phyloP scores from a whole-genome alignment of 1,140 invertebrate species.

The Neodiprion fabricii region DNA sequence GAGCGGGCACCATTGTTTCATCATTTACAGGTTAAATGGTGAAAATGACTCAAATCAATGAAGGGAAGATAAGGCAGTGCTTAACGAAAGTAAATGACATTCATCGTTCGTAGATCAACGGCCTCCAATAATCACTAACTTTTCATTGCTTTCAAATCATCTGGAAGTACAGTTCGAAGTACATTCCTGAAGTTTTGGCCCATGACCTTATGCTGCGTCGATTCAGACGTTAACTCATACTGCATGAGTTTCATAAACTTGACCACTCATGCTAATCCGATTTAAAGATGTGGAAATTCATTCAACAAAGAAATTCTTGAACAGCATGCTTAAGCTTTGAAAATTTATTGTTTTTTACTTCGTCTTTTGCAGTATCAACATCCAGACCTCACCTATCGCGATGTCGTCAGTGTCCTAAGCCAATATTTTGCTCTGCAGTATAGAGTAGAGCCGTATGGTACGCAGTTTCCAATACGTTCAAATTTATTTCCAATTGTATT shows the following conservation, averaged over 20 bases:
- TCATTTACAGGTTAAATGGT: constrained; percentile 41
- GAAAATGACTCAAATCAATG: constrained; percentile 54
- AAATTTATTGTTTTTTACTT: neutral
- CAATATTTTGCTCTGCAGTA: constrained; percentile 76
- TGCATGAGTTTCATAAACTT: constrained; percentile 1
- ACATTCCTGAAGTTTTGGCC: neutral
- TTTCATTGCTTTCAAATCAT: constrained; percentile 23
- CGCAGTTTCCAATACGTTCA: constrained; percentile 35
- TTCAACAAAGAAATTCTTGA: neutral
- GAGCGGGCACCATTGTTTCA: neutral
- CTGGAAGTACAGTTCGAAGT: neutral
- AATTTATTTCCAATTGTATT: too few relatives aligned
- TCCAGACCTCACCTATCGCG: constrained; percentile 75
- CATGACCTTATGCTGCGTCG: neutral
- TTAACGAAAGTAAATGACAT: constrained; percentile 56
- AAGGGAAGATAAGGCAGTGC: constrained; percentile 63
- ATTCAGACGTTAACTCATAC: constrained; percentile 9
- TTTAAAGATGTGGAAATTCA: too few relatives aligned
- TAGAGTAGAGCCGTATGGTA: constrained; percentile 71
- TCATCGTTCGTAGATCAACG: constrained; percentile 6
- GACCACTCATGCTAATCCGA: neutral
- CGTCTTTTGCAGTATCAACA: constrained; percentile 70
- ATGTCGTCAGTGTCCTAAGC: constrained; percentile 74
- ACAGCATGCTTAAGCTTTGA: neutral
- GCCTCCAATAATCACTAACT: neutral